Percentiles rank a stretch among this genome's conserved stretches.
These are phyloP conservation scores for Perodicticus potto DNA, from an alignment of 2,797 vertebrate genomes.

Conservation along the genomic window DNA sequence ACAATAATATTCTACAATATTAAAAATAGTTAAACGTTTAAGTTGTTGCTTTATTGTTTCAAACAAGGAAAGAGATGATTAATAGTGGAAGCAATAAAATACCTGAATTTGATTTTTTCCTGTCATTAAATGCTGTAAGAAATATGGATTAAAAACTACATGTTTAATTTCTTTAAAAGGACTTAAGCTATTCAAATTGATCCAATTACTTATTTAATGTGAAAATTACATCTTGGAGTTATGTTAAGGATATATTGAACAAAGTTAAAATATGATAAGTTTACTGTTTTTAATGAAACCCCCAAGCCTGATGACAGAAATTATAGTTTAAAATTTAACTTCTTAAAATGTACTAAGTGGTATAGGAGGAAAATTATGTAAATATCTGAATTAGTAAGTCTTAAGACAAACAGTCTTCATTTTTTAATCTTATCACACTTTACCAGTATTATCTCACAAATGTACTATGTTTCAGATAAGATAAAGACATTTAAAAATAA, in stretches of 20 bases:
- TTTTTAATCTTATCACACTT: neutral
- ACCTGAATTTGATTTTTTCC: neutral
- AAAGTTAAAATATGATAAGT: neutral
- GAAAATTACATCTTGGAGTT: constrained; percentile 33
- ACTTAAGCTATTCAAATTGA: constrained; percentile 29
- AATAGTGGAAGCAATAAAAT: neutral
- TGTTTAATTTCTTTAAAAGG: constrained; percentile 53
- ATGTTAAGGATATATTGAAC: neutral
- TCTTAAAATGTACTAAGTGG: constrained; percentile 31
- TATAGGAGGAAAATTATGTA: constrained; percentile 15
- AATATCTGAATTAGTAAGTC: constrained; percentile 6
- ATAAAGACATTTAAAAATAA: neutral
- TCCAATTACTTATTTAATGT: neutral
- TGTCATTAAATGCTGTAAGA: neutral
- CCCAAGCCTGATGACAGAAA: neutral
- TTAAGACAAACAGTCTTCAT: constrained; percentile 51
- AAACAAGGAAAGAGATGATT: neutral
- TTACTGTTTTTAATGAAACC: neutral
- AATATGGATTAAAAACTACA: neutral
- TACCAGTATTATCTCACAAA: constrained; percentile 59
- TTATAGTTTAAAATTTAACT: neutral
- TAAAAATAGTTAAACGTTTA: neutral
- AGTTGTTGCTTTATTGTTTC: neutral
- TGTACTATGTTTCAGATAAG: neutral
- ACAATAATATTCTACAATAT: neutral